Conservation (phyloP, 2,797 vertebrate species). For the Sebastes itinus region DNA sequence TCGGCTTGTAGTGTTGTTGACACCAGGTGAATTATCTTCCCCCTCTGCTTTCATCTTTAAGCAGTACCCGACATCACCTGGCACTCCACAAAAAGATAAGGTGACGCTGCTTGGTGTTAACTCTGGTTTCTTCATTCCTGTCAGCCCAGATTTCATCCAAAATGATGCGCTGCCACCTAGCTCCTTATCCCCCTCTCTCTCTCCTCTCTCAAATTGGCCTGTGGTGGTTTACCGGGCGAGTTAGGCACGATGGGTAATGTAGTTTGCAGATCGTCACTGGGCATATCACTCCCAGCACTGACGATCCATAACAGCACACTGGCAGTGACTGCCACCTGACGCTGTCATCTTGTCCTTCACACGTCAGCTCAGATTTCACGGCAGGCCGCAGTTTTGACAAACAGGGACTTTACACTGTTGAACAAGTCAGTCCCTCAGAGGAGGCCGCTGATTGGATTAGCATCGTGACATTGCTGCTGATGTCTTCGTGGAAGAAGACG, state of each 20-base stretch:
- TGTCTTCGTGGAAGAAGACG: constrained; percentile 34
- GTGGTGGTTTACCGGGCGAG: constrained; percentile 11
- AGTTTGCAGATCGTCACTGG: constrained; percentile 23
- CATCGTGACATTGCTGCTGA: constrained; percentile 45
- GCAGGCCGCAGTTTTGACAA: constrained; percentile 55
- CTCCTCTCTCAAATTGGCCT: constrained; percentile 17
- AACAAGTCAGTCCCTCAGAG: constrained; percentile 50
- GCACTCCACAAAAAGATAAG: constrained; percentile 34
- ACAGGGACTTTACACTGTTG: constrained; percentile 50
- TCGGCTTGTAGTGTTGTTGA: constrained; percentile 45
- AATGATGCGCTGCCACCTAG: constrained; percentile 6
- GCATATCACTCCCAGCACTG: constrained; percentile 9
- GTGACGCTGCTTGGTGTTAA: constrained; percentile 56
- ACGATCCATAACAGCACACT: constrained; percentile 8
- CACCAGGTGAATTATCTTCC: constrained; percentile 45
- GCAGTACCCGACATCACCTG: constrained; percentile 48
- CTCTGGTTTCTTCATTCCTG: constrained; percentile 48
- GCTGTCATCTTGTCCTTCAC: constrained; percentile 67
- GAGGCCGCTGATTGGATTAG: constrained; percentile 59
- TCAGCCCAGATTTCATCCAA: constrained; percentile 45
- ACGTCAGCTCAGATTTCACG: constrained; percentile 60
- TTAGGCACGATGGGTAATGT: constrained; percentile 34
- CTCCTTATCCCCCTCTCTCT: background rate
- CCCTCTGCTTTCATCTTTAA: constrained; percentile 53
- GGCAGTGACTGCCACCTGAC: constrained; percentile 57